Conservation (phyloP, 2,113 vertebrate genomes). For the Lipotes vexillifer region DNA sequence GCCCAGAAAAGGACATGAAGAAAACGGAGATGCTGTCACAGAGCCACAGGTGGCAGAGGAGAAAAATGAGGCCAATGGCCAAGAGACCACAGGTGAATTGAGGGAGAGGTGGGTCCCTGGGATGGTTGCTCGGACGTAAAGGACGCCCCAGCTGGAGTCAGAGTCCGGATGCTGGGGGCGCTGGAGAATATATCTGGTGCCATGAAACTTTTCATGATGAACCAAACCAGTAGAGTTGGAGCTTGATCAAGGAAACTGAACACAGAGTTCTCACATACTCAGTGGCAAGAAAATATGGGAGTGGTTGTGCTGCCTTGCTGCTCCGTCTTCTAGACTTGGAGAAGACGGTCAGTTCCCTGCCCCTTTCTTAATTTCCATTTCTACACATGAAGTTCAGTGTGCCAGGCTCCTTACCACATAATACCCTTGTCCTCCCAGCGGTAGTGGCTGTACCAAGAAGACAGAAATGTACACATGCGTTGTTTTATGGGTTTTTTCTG, state of each 20-base stretch:
- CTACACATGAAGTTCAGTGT: background rate
- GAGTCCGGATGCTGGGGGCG: background rate
- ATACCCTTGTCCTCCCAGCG: background rate
- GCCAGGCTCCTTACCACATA: background rate
- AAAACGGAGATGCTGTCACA: slow-evolving; percentile 76
- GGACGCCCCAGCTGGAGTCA: no score
- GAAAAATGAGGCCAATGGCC: slow-evolving; percentile 81
- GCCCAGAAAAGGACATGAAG: slow-evolving; percentile 85
- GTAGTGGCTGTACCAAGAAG: background rate
- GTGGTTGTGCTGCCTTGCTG: background rate
- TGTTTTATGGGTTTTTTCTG: background rate
- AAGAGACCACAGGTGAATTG: slow-evolving; percentile 81
- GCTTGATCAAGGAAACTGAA: background rate
- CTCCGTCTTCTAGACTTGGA: background rate
- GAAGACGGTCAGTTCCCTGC: background rate
- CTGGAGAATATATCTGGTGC: background rate
- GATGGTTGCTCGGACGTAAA: background rate
- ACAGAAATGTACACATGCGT: background rate
- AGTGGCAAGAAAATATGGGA: background rate
- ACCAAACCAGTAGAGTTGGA: background rate
- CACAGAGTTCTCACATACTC: background rate
- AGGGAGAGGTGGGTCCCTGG: background rate
- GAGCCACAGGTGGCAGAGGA: slow-evolving; percentile 70
- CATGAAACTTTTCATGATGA: background rate
- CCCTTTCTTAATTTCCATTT: background rate